A percentile compares a stretch with the other conserved stretches of the same genome.
Evolutionary conservation across 92 coral and sea anemone genomes (phyloP).

Genomic region (Isaurus tuberculatus): DNA sequence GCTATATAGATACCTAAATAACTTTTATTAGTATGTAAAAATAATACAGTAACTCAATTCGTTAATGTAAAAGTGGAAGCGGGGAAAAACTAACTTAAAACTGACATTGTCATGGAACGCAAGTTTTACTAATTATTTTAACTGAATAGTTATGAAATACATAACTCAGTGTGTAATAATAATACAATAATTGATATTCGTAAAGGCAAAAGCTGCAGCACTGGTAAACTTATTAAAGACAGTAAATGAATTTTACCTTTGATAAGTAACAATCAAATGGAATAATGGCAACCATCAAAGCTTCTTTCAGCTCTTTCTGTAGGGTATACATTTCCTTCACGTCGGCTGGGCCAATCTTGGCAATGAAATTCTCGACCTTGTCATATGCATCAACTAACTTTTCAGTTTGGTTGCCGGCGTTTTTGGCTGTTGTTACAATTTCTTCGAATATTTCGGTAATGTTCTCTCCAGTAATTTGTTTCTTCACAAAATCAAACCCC

Average conservation of each 20-base stretch:
- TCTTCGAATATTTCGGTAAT: constrained; percentile 2
- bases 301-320: background rate
- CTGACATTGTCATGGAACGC: too few species aligned
- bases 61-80: too few species aligned
- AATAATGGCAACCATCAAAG: background rate
- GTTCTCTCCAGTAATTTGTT: constrained; percentile 12
- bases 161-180: too few species aligned
- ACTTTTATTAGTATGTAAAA: too few species aligned
- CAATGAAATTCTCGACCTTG: constrained; percentile 10
- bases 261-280: constrained; percentile 25
- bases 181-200: background rate
- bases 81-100: too few species aligned
- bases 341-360: constrained; percentile 6
- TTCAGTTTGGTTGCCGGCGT: constrained; percentile 2
- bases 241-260: constrained; percentile 25
- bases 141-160: too few species aligned
- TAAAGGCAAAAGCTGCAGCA: background rate
- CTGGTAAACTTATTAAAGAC: too few species aligned
- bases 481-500: constrained; percentile 12
- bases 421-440: constrained; percentile 10
- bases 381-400: constrained; percentile 4
- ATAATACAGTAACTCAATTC: too few species aligned
- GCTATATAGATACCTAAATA: too few species aligned
- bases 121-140: too few species aligned
- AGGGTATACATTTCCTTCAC: background rate